Evolutionary conservation across 2,113 vertebrate species (phyloP).

Genomic region (Tachycineta bicolor): DNA sequence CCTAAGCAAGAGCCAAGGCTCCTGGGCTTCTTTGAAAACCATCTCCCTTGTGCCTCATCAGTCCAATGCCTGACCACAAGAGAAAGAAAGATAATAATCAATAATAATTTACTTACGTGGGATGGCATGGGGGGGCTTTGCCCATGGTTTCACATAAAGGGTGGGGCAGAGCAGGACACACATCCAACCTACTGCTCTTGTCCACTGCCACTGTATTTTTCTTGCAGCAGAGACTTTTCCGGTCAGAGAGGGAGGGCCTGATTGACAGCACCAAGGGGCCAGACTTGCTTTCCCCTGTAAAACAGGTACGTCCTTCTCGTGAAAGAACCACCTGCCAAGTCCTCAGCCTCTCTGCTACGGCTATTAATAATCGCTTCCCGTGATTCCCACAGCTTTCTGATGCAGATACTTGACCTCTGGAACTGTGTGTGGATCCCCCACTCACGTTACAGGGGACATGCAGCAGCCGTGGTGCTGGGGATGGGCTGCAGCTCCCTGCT

Average conservation of each 20-base stretch:
- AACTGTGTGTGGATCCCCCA: neutral
- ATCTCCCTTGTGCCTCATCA: neutral
- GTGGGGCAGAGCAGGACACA: neutral
- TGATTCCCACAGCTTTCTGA: constrained; percentile 32
- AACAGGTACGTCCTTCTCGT: neutral
- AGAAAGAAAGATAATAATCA: neutral
- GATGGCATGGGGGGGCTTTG: neutral
- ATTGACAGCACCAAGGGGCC: constrained; percentile 1
- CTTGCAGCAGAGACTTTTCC: neutral
- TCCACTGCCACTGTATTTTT: rapidly evolving
- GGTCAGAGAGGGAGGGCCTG: neutral
- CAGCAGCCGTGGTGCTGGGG: neutral
- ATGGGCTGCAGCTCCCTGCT: neutral
- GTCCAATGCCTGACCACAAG: neutral
- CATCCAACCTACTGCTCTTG: neutral
- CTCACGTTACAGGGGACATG: constrained; percentile 26
- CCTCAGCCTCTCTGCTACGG: neutral
- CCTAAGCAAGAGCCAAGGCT: neutral
- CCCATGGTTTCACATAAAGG: neutral
- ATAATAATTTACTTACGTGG: rapidly evolving
- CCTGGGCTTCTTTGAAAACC: neutral
- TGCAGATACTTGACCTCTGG: neutral
- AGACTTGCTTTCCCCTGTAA: neutral
- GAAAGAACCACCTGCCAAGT: constrained; percentile 19
- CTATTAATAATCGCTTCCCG: constrained; percentile 45